These are phyloP conservation scores for Chrysolina americana DNA, from an alignment of 2,888 invertebrate species.

Conservation along the genomic window DNA sequence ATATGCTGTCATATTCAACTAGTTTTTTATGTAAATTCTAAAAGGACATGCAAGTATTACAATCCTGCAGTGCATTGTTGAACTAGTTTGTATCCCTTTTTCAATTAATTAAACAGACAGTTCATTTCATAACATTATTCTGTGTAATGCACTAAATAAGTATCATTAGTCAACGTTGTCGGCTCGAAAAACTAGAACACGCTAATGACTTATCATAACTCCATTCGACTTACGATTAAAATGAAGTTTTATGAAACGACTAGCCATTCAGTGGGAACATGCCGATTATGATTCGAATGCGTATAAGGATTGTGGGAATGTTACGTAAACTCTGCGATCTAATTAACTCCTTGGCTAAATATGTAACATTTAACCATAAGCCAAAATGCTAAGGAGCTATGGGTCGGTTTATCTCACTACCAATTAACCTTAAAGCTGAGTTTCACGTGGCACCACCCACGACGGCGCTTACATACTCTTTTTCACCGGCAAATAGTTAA, in stretches of 20 bases:
- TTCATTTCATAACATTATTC: no score
- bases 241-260: not conserved
- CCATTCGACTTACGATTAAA: not conserved
- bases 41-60: no score
- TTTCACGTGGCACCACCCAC: slow-evolving; percentile 1
- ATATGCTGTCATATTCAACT: no score
- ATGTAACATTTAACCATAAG: slow-evolving; percentile 13
- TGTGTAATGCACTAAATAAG: not conserved
- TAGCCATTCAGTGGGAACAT: not conserved
- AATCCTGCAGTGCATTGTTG: no score
- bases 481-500: not conserved
- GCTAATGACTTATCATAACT: slow-evolving; percentile 1
- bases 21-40: no score
- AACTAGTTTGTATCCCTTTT: no score
- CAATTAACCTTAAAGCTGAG: slow-evolving; percentile 8
- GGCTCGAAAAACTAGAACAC: not conserved
- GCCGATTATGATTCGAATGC: not conserved
- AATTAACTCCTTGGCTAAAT: slow-evolving; percentile 15
- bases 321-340: slow-evolving; percentile 5
- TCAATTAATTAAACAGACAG: no score
- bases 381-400: slow-evolving; percentile 2
- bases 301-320: slow-evolving; percentile 18
- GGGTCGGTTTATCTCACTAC: slow-evolving; percentile 15
- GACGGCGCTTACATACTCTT: not conserved
- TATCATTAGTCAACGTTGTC: not conserved